phyloP scores from a whole-genome alignment of 53 echinoderm and acorn worm genomes.

The Glandiceps talaboti region DNA sequence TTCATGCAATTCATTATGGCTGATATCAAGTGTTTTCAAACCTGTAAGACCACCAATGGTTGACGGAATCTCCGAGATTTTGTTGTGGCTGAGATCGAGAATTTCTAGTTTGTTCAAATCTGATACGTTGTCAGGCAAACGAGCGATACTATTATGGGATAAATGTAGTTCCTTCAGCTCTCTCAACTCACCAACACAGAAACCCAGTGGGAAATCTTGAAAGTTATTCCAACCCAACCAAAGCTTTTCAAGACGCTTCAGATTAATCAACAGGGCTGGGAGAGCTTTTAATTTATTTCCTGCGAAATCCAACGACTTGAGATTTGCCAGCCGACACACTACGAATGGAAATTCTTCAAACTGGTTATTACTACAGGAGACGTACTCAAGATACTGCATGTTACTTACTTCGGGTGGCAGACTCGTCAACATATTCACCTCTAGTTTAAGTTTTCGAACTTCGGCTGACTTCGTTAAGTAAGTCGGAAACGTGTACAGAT shows the following conservation, averaged over 20 bases:
- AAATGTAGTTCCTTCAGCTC: slow-evolving; percentile 37
- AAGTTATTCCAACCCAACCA: background rate
- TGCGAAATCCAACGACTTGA: background rate
- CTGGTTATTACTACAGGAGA: slow-evolving; percentile 71
- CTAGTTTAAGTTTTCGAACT: slow-evolving; percentile 10
- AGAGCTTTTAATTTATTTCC: background rate
- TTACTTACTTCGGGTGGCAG: slow-evolving; percentile 48
- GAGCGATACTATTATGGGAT: slow-evolving; percentile 50
- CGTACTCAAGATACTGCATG: slow-evolving; percentile 49
- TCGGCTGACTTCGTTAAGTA: background rate
- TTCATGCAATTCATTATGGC: slow-evolving; percentile 43
- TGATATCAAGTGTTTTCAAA: slow-evolving; percentile 63
- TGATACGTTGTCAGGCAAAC: slow-evolving; percentile 47
- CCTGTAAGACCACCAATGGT: slow-evolving; percentile 51
- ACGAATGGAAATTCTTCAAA: slow-evolving; percentile 47
- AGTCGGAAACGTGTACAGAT: background rate
- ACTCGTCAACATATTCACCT: slow-evolving; percentile 42
- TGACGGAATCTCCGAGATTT: slow-evolving; percentile 46
- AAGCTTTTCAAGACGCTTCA: background rate
- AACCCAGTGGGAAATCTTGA: background rate
- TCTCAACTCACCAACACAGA: background rate
- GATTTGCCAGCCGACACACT: slow-evolving; percentile 39
- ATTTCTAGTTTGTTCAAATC: slow-evolving; percentile 60
- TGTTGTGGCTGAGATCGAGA: slow-evolving; percentile 57
- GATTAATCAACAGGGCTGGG: background rate